Evolutionary conservation across 2,797 vertebrate species (phyloP).

Genomic region (Clarias laeviceps): DNA sequence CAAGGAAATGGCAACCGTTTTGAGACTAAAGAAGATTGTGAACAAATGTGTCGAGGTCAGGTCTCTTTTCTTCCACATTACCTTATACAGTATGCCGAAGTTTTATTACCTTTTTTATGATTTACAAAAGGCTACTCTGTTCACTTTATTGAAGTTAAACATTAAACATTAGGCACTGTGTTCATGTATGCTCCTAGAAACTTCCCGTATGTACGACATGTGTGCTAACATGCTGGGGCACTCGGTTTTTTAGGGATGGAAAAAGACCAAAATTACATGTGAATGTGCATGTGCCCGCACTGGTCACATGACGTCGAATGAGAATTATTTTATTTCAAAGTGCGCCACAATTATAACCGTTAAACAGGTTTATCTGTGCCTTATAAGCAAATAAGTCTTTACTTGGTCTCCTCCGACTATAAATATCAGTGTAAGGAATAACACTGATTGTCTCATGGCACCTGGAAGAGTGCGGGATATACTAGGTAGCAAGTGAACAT

Average conservation of each 20-base stretch:
- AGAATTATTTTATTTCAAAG: too few relatives aligned
- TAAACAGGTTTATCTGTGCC: too few relatives aligned
- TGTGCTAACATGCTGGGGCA: neutral
- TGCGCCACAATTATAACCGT: too few relatives aligned
- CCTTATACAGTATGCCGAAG: neutral
- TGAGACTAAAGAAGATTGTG: constrained; percentile 46
- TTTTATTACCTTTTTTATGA: neutral
- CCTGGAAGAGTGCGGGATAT: too few relatives aligned
- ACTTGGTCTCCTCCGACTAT: too few relatives aligned
- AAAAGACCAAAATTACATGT: too few relatives aligned
- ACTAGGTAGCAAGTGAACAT: too few relatives aligned
- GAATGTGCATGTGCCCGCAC: too few relatives aligned
- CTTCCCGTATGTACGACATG: neutral
- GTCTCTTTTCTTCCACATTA: neutral
- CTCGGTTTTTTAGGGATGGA: neutral
- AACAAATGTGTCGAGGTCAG: constrained; percentile 48
- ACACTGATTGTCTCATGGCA: too few relatives aligned
- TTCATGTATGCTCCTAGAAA: neutral
- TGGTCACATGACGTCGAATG: too few relatives aligned
- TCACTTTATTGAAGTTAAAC: constrained; percentile 22
- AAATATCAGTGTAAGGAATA: too few relatives aligned
- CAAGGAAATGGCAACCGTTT: constrained; percentile 63
- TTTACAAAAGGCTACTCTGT: neutral
- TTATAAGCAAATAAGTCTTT: too few relatives aligned
- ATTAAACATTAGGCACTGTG: neutral